Evolutionary conservation across 2,113 vertebrate species (phyloP), one percentile per base, ranked within the genome.

Genomic region (Tachysurus fulvidraco): DNA sequence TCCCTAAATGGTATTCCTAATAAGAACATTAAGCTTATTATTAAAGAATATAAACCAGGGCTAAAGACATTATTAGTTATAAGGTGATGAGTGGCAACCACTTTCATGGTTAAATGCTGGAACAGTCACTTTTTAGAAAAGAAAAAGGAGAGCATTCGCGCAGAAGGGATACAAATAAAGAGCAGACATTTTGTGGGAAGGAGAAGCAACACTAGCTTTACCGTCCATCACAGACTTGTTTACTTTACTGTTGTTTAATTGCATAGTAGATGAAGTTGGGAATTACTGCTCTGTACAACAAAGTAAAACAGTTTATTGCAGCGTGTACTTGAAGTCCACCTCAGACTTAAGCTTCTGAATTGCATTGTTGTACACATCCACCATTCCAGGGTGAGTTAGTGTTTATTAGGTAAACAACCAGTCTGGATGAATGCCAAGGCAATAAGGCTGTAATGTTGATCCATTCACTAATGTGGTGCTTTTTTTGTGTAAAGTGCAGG

Each of bases 141-240:
- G 21, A 73, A 44, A 28, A 4, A 67, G 13, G 14, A 30, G 30
- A 41, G 16, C 69, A 44, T 44, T 69, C 65, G n/a, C 60, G 81
- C 83, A 78, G n/a, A 36, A 69, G 4, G 28, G 81, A 52, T 83
- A 83, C 84, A 83, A 85, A 84, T 71, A 28, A 60, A 59, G 59
- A 82, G 52, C 21, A 79, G 81, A 87, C 60, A 77, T 21, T 46
- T 36, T 41, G 19, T 9, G 9, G 19, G 19, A 73, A 44, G 44
- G 36, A 46, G 3, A 44, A 73, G 69, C 19, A 41, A 23, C 69
- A 73, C 65, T 36, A 69, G 16, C 65, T 69, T 36, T 19, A 19
- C 16, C 1, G 4, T 73, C 44, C 44, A 73, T 46, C 69, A 69
- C 67, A 73, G 41, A 73, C 44, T 23, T 50, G 46, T 50, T 50